Evolutionary conservation across 2,113 vertebrate species (phyloP), one percentile per base, ranked within the genome.

Genomic region (Stegostoma tigrinum): DNA sequence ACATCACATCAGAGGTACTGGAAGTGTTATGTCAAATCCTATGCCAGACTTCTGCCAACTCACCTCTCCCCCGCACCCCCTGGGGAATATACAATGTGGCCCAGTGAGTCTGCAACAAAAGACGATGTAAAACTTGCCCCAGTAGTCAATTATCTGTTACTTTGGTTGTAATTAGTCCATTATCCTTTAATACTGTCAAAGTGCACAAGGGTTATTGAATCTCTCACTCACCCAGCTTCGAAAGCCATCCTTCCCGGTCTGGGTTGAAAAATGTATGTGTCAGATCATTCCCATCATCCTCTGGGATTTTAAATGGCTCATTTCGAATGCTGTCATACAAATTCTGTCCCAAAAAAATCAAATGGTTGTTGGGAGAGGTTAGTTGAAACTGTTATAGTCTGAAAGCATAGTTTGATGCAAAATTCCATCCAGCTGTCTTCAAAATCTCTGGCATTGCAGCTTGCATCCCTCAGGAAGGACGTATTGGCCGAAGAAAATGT

Each of bases 251-350:
- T 97, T 99, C 99, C 0, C 97, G 97, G 96, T 98, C 99, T 0
- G 99, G 99, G 96, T 99, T 99, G 97, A 99, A 99, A 97, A 99
- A 99, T 61, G 99, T 99, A 96, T 99, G 98, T 0, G 98, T 99
- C 96, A 99, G 98, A 96, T 99, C 99, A 0, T 99, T 98, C 34
- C 99, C 99, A 3, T 99, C 98, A 0, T 99, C 99, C 96, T 99
- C 98, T 0, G 99, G 99, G 96, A 99, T 99, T 97, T 99, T 99
- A 97, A 99, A 99, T 0, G 99, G 99, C 96, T 99, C 99, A 0
- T 97, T 99, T 96, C 97, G 98, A 96, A 99, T 99, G 97, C 99
- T 99, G 17, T 99, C 99, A 10, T 98, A 99, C 67, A 99, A 98
- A 97, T 98, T 98, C 98, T 98, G 97, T 34, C 17, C 17, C 21